Percentiles rank a stretch among this genome's conserved stretches.
phyloP scores from a whole-genome alignment of 2,113 vertebrate genomes.

The Romanogobio albipinnatus region DNA sequence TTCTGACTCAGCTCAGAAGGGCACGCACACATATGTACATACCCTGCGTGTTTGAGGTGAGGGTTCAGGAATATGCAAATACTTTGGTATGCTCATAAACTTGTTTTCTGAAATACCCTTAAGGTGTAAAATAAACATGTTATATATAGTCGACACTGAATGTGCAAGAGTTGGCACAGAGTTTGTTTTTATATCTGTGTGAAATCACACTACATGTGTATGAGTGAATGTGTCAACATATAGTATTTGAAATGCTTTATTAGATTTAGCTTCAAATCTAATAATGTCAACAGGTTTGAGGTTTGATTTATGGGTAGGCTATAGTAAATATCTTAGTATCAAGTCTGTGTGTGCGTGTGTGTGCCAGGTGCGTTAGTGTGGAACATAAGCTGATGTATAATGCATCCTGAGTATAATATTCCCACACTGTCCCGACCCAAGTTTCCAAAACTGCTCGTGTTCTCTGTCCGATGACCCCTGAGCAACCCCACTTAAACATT shows the following conservation, averaged over 20 bases:
- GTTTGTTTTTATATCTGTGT: background rate
- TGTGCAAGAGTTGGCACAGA: background rate
- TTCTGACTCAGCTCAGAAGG: constrained; percentile 3
- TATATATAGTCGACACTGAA: background rate
- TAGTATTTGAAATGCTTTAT: background rate
- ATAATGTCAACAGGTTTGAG: background rate
- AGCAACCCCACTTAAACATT: constrained; percentile 42
- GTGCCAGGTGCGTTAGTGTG: constrained; percentile 19
- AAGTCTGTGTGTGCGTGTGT: constrained; percentile 12
- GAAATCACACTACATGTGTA: background rate
- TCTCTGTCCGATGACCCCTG: constrained; percentile 39
- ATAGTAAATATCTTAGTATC: too few relatives aligned
- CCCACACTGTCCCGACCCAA: constrained; percentile 60
- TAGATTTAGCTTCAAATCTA: background rate
- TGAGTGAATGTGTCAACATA: background rate
- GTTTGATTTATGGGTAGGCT: background rate
- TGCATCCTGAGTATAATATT: constrained; percentile 67
- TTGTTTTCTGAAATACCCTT: constrained; percentile 5
- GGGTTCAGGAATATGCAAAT: background rate
- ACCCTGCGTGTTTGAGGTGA: background rate
- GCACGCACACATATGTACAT: background rate
- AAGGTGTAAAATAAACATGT: background rate
- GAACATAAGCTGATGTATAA: constrained; percentile 67
- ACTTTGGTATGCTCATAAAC: constrained; percentile 13
- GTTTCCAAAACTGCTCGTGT: constrained; percentile 73